These are phyloP conservation scores for Brachionus asplanchnoidis DNA, from an alignment of 1,140 invertebrate species.

Conservation along the genomic window DNA sequence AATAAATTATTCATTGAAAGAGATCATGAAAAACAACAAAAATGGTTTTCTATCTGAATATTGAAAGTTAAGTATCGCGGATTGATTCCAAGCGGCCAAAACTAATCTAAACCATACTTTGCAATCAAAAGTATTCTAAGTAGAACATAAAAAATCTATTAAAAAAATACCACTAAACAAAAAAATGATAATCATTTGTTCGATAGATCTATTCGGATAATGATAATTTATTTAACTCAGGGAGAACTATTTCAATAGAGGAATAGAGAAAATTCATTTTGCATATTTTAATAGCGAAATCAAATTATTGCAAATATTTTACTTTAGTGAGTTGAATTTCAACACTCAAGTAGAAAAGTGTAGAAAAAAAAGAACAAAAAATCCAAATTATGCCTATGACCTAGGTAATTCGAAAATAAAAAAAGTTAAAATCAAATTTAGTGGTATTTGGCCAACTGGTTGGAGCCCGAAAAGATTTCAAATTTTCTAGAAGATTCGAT, in stretches of 20 bases:
- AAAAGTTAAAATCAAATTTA: not conserved
- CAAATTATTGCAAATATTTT: constrained; percentile 14
- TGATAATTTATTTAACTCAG: constrained; percentile 3
- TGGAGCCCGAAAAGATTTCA: not conserved
- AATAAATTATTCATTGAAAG: not conserved
- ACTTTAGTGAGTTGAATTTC: not conserved
- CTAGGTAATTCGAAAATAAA: not conserved
- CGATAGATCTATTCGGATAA: not conserved
- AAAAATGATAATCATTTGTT: constrained; percentile 1
- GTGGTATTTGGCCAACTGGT: not conserved
- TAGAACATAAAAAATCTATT: not conserved
- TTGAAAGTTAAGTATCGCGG: not conserved
- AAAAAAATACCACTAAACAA: constrained; percentile 27
- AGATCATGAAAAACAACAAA: not conserved
- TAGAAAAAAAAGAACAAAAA: not conserved
- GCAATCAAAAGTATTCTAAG: constrained; percentile 11
- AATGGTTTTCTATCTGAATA: not conserved
- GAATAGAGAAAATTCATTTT: not conserved
- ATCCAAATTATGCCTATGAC: constrained; percentile 20
- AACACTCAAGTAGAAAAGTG: not conserved
- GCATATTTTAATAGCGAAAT: constrained; percentile 22
- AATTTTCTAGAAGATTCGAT: not conserved
- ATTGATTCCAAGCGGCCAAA: not conserved
- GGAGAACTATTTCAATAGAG: not conserved
- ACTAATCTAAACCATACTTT: not conserved